Evolutionary conservation across 2,888 invertebrate genomes (phyloP).

Genomic region (Cyclophora albipunctata): DNA sequence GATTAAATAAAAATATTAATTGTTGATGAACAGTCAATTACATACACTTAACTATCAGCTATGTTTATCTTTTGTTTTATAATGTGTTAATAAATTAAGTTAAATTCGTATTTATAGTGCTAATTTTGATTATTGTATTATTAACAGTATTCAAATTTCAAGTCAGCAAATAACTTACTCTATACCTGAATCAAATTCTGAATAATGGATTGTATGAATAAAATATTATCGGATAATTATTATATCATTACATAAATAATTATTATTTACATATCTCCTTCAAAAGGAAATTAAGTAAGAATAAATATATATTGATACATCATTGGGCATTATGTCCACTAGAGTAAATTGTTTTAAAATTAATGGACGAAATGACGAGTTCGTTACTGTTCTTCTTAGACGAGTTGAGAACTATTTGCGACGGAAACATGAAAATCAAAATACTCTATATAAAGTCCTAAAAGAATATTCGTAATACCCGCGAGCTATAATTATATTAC

Average conservation of each 20-base stretch:
- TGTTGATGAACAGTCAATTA: no score
- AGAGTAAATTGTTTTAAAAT: conserved; percentile 66
- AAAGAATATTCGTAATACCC: conserved; percentile 66
- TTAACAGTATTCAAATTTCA: no score
- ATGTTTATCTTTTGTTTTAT: no score
- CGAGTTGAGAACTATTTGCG: conserved; percentile 69
- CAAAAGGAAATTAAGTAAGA: conserved; percentile 58
- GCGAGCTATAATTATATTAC: conserved; percentile 54
- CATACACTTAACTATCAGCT: no score
- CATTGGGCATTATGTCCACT: conserved; percentile 60
- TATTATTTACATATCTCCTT: conserved; percentile 64
- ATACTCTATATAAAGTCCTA: conserved; percentile 51
- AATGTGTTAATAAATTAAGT: no score
- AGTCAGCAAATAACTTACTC: no score
- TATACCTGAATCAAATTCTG: conserved; percentile 36
- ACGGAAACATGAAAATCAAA: conserved; percentile 71
- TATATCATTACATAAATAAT: conserved; percentile 17
- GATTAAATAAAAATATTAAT: no score
- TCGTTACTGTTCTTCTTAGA: conserved; percentile 72
- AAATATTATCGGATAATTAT: no score
- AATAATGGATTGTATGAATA: no score
- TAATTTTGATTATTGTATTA: no score
- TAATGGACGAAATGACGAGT: conserved; percentile 75
- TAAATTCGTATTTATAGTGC: no score
- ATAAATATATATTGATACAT: conserved; percentile 58